Percentiles rank a stretch among this genome's conserved stretches.
Evolutionary conservation across 2,113 vertebrate genomes (phyloP).

Genomic region (Lates calcarifer): DNA sequence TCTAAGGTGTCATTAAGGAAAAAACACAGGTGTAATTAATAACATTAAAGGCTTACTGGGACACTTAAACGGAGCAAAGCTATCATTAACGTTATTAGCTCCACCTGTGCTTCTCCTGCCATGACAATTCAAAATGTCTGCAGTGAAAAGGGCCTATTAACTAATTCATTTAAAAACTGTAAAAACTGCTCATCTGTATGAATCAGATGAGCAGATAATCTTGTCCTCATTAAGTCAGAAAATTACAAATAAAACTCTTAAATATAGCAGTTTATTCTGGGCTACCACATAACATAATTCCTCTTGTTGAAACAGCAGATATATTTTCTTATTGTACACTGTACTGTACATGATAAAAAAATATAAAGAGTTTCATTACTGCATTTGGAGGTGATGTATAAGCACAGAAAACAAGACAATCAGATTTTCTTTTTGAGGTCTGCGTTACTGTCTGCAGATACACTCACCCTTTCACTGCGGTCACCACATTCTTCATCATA

Average conservation of each 20-base stretch:
- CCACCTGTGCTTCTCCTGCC: neutral
- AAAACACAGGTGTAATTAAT: neutral
- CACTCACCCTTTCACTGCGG: slow-evolving; percentile 7
- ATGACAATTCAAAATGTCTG: neutral
- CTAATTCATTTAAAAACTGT: neutral
- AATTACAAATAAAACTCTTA: slow-evolving; percentile 20
- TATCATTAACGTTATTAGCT: neutral
- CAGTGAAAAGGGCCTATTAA: neutral
- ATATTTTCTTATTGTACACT: slow-evolving; percentile 4
- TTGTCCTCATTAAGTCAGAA: neutral
- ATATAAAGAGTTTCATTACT: slow-evolving; percentile 27
- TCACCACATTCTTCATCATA: slow-evolving; percentile 39
- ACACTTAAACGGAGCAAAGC: neutral
- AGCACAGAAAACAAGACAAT: slow-evolving; percentile 13
- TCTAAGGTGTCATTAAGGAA: neutral
- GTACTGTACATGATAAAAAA: slow-evolving; percentile 15
- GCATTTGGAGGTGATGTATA: neutral
- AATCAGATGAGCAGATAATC: neutral
- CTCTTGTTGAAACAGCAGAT: slow-evolving; percentile 22
- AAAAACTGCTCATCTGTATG: no score
- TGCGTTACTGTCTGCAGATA: neutral
- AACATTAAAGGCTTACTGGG: neutral
- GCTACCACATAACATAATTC: neutral
- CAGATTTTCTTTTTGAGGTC: neutral
- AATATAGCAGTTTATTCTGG: slow-evolving; percentile 56